Base-by-base conservation (phyloP, 2,888 invertebrate species). In the Chydorus sphaericus region DNA sequence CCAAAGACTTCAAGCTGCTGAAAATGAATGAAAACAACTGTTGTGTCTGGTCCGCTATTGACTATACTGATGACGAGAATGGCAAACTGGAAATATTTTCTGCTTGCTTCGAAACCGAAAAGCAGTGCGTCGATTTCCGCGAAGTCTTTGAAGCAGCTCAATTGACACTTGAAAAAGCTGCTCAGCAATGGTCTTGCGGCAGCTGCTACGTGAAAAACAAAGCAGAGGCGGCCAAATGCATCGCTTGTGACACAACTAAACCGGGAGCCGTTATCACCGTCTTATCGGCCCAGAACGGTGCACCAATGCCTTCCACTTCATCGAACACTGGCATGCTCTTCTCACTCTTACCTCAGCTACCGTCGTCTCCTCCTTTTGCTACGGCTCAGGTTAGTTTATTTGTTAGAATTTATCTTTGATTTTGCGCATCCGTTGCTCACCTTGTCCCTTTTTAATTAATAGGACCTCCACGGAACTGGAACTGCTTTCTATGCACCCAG, bases 31-130 rank as follows among this genome's bases (percentile, higher is more conserved):
- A 79, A 63, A 68, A 69, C 48, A 83, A 84, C 63, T 81, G 83
- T 0, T 85, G 81, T 68, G 74, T 83, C 60, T 91, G 90, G 90
- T 80, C 77, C 2, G 88, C 88, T 0, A 80, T 84, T 66, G 93
- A 93, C 69, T 91, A 81, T 71, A 82, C 92, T 2, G 91, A 92
- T 65, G 87, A 83, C 63, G 76, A 80, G 60, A 65, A 82, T 37
- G 72, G 69, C 59, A 60, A 66, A 39, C 54, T 60, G 48, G 91
- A 93, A 67, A 85, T 82, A 64, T 81, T 93, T 62, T 83, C 86
- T 65, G 80, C 84, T 18, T 77, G 80, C 61, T 92, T 93, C 65
- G 91, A 91, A 68, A 80, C 80, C 1, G 68, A 75, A 2, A 87
- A 87, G 57, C 80, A 81, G 37, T 88, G 86, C 0, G 71, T 75